These are phyloP conservation scores for Bradypodion ventrale DNA, from an alignment of 2,797 vertebrate genomes.

Conservation along the genomic window DNA sequence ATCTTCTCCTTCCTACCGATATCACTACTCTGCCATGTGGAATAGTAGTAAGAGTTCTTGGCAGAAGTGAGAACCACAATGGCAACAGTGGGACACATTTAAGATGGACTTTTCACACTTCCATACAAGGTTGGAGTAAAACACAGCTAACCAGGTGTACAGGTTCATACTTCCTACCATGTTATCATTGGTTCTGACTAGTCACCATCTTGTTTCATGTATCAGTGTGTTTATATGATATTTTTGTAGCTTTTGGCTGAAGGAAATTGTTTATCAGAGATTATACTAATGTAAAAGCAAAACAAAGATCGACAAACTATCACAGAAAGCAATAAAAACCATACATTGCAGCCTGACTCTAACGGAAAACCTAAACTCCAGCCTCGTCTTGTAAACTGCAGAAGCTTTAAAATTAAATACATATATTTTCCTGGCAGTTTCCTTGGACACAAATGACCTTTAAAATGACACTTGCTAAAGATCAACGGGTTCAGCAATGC, in stretches of 20 bases:
- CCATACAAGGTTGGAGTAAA: background rate
- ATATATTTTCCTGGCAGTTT: slow-evolving; percentile 40
- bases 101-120: too few relatives aligned
- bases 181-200: background rate
- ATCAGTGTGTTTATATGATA: background rate
- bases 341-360: slow-evolving; percentile 32
- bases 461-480: slow-evolving; percentile 42
- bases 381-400: slow-evolving; percentile 28
- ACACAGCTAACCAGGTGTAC: background rate
- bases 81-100: too few relatives aligned
- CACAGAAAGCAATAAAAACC: slow-evolving; percentile 29
- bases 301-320: slow-evolving; percentile 41
- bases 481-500: slow-evolving; percentile 44
- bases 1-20: background rate
- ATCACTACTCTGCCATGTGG: background rate
- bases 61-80: background rate
- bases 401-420: slow-evolving; percentile 47
- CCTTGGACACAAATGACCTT: slow-evolving; percentile 34
- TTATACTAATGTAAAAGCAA: slow-evolving; percentile 19
- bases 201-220: slow-evolving; percentile 12
- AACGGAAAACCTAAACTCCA: slow-evolving; percentile 42
- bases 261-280: slow-evolving; percentile 42
- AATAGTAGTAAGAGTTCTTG: background rate
- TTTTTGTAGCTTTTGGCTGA: slow-evolving; percentile 34
- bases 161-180: background rate